These are phyloP conservation scores for Pristiophorus japonicus DNA, from an alignment of 2,113 vertebrate species.

Conservation along the genomic window DNA sequence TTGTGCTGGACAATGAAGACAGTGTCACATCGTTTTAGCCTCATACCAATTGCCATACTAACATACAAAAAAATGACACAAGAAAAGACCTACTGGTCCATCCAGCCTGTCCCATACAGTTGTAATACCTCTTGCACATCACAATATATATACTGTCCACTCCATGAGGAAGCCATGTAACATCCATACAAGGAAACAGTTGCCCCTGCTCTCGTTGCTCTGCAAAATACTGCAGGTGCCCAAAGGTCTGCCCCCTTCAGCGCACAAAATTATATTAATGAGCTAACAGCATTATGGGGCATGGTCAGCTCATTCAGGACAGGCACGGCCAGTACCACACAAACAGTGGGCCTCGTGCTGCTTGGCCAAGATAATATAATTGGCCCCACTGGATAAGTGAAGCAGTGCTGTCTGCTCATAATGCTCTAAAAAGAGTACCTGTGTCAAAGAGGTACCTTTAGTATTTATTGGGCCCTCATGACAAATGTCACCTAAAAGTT, in stretches of 20 bases:
- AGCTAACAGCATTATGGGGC: not conserved
- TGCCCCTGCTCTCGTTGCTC: not conserved
- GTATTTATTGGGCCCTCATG: not conserved
- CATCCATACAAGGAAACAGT: not conserved
- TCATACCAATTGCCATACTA: not conserved
- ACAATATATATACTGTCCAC: not conserved
- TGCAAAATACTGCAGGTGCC: not conserved
- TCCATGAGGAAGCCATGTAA: not conserved
- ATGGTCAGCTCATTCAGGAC: not conserved
- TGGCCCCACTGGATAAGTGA: not conserved
- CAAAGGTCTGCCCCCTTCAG: not conserved
- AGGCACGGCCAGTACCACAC: not conserved
- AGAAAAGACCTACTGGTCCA: not conserved
- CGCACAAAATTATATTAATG: not conserved
- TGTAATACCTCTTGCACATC: too few relatives aligned
- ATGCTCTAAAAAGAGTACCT: not conserved
- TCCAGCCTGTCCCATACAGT: not conserved
- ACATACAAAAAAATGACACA: not conserved
- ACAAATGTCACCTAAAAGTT: not conserved
- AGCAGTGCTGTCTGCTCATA: not conserved
- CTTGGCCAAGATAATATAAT: not conserved
- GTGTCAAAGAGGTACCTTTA: not conserved
- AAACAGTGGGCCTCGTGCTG: not conserved
- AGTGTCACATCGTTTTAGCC: not conserved
- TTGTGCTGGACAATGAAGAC: not conserved